Evolutionary conservation across 1,140 invertebrate species (phyloP), one percentile per base, ranked within the genome.

Genomic region (Solenopsis invicta): DNA sequence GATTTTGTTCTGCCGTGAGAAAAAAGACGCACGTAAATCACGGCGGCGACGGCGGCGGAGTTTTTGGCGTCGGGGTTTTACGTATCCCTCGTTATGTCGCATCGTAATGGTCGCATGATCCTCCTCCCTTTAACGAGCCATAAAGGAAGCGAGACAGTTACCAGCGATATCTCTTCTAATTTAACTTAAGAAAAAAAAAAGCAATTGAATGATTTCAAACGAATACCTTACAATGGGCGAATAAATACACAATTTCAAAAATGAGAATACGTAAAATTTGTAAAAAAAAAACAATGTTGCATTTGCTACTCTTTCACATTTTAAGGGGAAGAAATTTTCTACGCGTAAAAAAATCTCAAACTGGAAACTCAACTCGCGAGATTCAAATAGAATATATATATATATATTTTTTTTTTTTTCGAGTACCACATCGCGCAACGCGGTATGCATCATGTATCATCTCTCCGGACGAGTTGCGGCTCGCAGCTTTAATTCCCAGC

Each of bases 361-460:
- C 21, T 21, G 37, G 37, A 41, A 29, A 45, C 3, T 72, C 24
- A 18, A 21, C 18, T 61, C 37, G 18, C 41, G 72, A 62, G 41
- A 74, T 74, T 48, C 54, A 84, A 75, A 50, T 29, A 18, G 24
- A 74, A 37, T 48, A 62, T 62, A 66, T 84, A 50, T 62, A 66
- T n/a, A n/a, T n/a, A n/a, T n/a, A n/a, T n/a, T n/a, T n/a, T n/a
- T 84, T 82, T 74, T 56, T 21, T 9, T 16, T n/a, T 2, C 1
- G n/a, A 54, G 48, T 13, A 21, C 3, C 12, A n/a, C 37, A 18
- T 62, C 62, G 66, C 77, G n/a, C 67, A 29, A 41, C 80, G 69
- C n/a, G 16, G 52, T 13, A 75, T 75, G 50, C 41, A 75, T 84
- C 54, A 84, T 84, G 74, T 84, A 75, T 84, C 59, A 84, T 75